Evolutionary conservation across 2,797 vertebrate genomes (phyloP), one percentile per base, ranked within the genome.

Genomic region (Strix occidentalis): DNA sequence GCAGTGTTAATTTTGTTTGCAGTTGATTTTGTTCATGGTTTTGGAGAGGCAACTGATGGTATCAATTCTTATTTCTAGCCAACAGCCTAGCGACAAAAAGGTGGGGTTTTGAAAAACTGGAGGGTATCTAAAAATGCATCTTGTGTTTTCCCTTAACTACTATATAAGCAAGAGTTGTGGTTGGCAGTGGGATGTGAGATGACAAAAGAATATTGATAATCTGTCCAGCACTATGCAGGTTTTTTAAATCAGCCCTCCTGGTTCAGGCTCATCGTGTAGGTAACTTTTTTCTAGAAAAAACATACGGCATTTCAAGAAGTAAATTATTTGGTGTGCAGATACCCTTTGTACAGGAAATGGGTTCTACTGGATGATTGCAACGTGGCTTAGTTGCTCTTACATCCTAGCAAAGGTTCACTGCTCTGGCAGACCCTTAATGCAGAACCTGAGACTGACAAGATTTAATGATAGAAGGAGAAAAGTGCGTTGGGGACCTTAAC

Each of bases 141-240:
- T 41, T 53, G 8, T 51, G 29, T 43, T 91, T 90, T 74, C 43
- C 48, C 12, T 20, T 29, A 45, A 20, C 8, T 43, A 9, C 56
- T 13, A 1, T 9, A 16, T n/a, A 26, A 71, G 33, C 16, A 19
- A 13, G 77, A 53, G 31, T 72, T 45, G 15, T 0, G 1, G 39
- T 7, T 92, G 39, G 46, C 48, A 71, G 60, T 18, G 35, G 41
- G 56, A 51, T n/a, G 31, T 19, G 33, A 69, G 63, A 29, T 1
- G 3, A 48, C 24, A 43, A 66, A 72, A 43, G 54, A 51, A 17
- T 13, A 10, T 4, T n/a, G 35, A 10, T 68, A 21, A 69, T 16
- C 24, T 51, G 21, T 29, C 26, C 26, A 39, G 29, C 14, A n/a
- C 58, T 8, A 5, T 2, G 23, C 1, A 50, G 14, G 31, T 7